These are phyloP conservation scores for Lepidotrigona ventralis DNA, from an alignment of 1,140 invertebrate genomes.

Conservation along the genomic window DNA sequence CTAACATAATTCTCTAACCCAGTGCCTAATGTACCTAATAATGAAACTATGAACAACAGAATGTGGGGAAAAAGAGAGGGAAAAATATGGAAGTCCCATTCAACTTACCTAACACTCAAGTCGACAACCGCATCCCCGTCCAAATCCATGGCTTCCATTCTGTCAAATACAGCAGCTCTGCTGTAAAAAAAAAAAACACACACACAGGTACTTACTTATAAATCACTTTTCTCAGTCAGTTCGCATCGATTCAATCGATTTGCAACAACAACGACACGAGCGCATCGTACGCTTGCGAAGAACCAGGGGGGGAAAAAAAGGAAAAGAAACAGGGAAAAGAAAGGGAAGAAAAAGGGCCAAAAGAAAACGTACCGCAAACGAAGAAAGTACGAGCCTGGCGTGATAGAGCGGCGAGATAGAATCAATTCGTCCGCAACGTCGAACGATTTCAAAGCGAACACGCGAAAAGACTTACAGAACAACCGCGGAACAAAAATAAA, in stretches of 20 bases:
- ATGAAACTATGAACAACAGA: too few species aligned
- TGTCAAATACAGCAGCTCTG: conserved; percentile 55
- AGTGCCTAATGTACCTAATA: too few species aligned
- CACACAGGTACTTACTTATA: conserved; percentile 36
- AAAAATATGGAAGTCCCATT: not conserved
- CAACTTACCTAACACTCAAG: conserved; percentile 86
- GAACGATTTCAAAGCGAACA: conserved; percentile 32
- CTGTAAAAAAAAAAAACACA: conserved; percentile 17
- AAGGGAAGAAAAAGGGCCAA: not conserved
- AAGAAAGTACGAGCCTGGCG: not conserved
- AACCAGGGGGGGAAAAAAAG: not conserved
- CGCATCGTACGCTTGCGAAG: not conserved
- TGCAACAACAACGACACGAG: conserved; percentile 28
- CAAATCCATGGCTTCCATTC: conserved; percentile 83
- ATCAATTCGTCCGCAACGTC: conserved; percentile 8
- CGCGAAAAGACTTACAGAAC: conserved; percentile 22
- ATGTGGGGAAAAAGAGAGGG: not conserved
- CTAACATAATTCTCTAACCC: not conserved
- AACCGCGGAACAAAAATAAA: conserved; percentile 42
- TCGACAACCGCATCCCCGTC: conserved; percentile 86
- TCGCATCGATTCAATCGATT: conserved; percentile 40
- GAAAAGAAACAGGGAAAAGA: not conserved
- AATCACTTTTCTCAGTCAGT: conserved; percentile 18
- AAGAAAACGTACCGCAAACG: conserved; percentile 16
- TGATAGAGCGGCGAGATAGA: not conserved